Percentiles rank a stretch among this genome's conserved stretches.
Conservation (phyloP, 2,797 vertebrate genomes). For the Kryptolebias ocellatus region DNA sequence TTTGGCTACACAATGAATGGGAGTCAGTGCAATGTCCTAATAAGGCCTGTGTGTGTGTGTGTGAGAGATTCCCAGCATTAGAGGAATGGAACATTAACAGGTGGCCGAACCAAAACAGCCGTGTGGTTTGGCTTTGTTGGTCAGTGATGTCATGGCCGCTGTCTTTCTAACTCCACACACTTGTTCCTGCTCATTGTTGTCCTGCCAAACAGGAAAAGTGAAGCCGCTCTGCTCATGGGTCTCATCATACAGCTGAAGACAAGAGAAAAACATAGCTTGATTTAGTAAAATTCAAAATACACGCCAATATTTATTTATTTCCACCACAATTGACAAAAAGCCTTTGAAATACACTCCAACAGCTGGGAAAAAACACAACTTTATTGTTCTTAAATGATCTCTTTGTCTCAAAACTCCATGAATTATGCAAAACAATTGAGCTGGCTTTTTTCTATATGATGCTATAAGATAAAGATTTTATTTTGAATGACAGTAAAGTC, state of each 20-base stretch:
- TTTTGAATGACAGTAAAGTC: too few relatives aligned
- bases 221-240: conserved; percentile 2
- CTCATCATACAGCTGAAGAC: conserved; percentile 3
- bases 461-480: too few relatives aligned
- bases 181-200: conserved; percentile 26
- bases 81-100: conserved; percentile 63
- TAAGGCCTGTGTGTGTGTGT: conserved; percentile 7
- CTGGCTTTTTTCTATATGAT: too few relatives aligned
- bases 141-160: conserved; percentile 63
- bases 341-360: background rate
- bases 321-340: background rate
- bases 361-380: background rate
- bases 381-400: background rate
- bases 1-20: background rate
- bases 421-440: too few relatives aligned
- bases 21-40: background rate
- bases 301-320: background rate
- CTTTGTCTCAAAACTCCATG: background rate
- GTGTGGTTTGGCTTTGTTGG: conserved; percentile 48
- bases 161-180: conserved; percentile 36
- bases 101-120: conserved; percentile 69
- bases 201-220: conserved; percentile 14
- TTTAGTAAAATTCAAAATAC: background rate
- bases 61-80: conserved; percentile 34
- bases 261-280: background rate